Evolutionary conservation across 2,888 invertebrate species (phyloP).

Genomic region (Cataglyphis rosenhaueri): DNA sequence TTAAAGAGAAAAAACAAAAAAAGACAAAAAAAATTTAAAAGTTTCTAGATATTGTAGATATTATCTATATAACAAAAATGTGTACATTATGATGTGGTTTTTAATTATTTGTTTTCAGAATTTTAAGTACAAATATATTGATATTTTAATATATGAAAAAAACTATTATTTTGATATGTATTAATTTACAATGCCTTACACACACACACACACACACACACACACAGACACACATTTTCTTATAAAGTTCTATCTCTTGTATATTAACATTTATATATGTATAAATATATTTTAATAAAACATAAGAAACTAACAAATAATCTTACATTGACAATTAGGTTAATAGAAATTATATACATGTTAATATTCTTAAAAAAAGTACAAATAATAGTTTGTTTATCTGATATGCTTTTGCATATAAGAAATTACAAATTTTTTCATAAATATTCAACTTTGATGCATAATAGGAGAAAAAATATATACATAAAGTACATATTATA

Average conservation of each 20-base stretch:
- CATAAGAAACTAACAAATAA: not conserved
- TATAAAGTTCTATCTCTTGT: not conserved
- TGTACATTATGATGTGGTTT: not conserved
- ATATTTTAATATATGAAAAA: not conserved
- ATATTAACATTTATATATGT: not conserved
- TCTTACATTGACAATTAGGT: not conserved
- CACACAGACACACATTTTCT: not conserved
- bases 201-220: too few relatives aligned
- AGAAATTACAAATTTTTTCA: not conserved
- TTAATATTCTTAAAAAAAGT: not conserved
- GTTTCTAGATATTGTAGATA: not conserved
- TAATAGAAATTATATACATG: not conserved
- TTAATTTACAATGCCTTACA: not conserved
- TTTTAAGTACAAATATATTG: not conserved
- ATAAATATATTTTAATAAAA: not conserved
- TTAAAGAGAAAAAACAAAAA: conserved; percentile 52
- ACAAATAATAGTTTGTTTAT: not conserved
- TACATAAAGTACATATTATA: too few relatives aligned
- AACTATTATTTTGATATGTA: not conserved
- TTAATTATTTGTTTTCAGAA: not conserved
- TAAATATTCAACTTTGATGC: too few relatives aligned
- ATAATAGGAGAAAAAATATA: too few relatives aligned
- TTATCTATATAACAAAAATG: not conserved
- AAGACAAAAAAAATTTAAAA: not conserved
- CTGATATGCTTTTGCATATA: not conserved